Percentiles rank a stretch among this genome's conserved stretches.
phyloP scores from a whole-genome alignment of 2,888 invertebrate genomes.

The Melitaea athalia region DNA sequence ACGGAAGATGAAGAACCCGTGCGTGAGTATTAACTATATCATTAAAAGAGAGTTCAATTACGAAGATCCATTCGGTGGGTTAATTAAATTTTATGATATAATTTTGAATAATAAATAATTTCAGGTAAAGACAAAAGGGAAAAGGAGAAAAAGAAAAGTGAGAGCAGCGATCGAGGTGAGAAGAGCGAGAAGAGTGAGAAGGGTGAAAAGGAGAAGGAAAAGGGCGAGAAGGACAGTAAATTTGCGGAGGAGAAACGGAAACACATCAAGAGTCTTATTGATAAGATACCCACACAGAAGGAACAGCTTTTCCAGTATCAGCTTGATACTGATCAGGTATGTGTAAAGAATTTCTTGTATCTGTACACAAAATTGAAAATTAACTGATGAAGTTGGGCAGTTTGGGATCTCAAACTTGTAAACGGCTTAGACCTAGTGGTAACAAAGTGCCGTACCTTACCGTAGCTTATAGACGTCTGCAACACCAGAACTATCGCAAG shows the following conservation, averaged over 20 bases:
- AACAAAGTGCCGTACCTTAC: no score
- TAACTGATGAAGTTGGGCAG: no score
- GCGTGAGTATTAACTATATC: constrained; percentile 15
- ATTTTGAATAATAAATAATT: not conserved
- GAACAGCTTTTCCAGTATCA: constrained; percentile 97
- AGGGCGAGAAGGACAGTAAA: constrained; percentile 82
- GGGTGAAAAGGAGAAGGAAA: constrained; percentile 54
- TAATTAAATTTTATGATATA: no score
- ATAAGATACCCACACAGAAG: constrained; percentile 99
- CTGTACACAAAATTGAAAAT: no score
- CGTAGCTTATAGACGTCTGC: no score
- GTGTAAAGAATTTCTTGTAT: no score
- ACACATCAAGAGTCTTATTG: constrained; percentile 98
- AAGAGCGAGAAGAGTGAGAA: constrained; percentile 38
- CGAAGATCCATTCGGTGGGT: no score
- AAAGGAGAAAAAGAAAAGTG: constrained; percentile 50
- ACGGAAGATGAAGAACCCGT: constrained; percentile 54
- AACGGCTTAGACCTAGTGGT: no score
- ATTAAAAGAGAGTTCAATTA: no score
- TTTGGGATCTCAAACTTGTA: no score
- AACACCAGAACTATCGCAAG: no score
- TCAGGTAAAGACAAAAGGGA: constrained; percentile 58
- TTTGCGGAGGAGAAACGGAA: constrained; percentile 97
- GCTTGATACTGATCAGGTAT: constrained; percentile 90
- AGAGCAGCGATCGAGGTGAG: constrained; percentile 50